Percentiles rank a stretch among this genome's conserved stretches.
Evolutionary conservation across 2,797 vertebrate genomes (phyloP).

Genomic region (Sebastes miniatus): DNA sequence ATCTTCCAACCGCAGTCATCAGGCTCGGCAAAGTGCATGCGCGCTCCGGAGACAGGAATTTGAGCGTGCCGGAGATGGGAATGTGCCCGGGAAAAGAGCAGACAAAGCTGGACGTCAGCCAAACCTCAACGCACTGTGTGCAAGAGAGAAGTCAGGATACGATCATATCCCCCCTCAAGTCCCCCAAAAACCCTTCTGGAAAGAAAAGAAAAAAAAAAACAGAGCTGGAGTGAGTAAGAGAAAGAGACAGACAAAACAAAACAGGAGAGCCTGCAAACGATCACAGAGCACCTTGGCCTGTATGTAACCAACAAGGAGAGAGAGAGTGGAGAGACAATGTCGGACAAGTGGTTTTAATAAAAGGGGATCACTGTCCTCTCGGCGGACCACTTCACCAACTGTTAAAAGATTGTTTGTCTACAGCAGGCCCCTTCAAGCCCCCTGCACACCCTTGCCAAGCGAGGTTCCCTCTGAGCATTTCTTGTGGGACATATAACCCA

Average conservation of each 20-base stretch:
- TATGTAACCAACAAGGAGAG: slow-evolving; percentile 62
- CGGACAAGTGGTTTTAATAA: slow-evolving; percentile 81
- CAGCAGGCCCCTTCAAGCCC: slow-evolving; percentile 54
- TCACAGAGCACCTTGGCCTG: slow-evolving; percentile 74
- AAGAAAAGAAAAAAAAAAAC: slow-evolving; percentile 20
- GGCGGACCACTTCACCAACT: slow-evolving; percentile 76
- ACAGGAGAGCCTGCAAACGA: slow-evolving; percentile 69
- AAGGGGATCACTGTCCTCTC: slow-evolving; percentile 77
- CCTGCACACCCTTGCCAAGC: slow-evolving; percentile 51
- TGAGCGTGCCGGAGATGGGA: slow-evolving; percentile 68
- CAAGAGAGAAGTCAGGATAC: slow-evolving; percentile 69
- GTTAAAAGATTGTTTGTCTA: slow-evolving; percentile 77
- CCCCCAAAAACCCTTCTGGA: slow-evolving; percentile 54
- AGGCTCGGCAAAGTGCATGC: slow-evolving; percentile 58
- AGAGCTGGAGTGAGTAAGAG: slow-evolving; percentile 9
- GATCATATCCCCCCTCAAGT: slow-evolving; percentile 60
- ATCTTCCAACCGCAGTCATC: slow-evolving; percentile 73
- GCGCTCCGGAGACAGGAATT: slow-evolving; percentile 64
- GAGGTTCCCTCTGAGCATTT: slow-evolving; percentile 54
- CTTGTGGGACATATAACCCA: slow-evolving; percentile 51
- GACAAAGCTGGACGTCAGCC: slow-evolving; percentile 78
- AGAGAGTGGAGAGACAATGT: slow-evolving; percentile 61
- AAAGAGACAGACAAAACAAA: slow-evolving; percentile 61
- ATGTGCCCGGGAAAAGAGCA: slow-evolving; percentile 68
- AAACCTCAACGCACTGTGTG: slow-evolving; percentile 69